phyloP scores from a whole-genome alignment of 2,888 invertebrate genomes.

The Monoplex corrugatus region DNA sequence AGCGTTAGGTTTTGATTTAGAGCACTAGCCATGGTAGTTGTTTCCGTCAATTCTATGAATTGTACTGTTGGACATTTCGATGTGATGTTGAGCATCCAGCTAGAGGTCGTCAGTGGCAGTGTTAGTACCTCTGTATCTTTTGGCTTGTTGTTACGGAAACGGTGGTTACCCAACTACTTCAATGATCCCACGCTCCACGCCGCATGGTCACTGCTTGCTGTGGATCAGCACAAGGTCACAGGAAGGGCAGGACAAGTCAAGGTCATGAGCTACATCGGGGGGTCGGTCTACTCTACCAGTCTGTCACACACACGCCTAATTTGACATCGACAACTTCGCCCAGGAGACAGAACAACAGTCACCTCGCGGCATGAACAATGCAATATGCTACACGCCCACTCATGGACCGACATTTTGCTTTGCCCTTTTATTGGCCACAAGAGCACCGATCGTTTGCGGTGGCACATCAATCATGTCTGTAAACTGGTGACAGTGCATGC shows the following conservation, averaged over 20 bases:
- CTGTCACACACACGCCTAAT: slow-evolving; percentile 50
- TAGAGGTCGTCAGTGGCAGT: slow-evolving; percentile 1
- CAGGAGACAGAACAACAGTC: slow-evolving; percentile 10
- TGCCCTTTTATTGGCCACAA: background rate
- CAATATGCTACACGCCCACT: background rate
- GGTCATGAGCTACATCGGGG: slow-evolving; percentile 41
- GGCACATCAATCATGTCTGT: background rate
- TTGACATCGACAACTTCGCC: background rate
- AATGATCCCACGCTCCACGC: slow-evolving; percentile 12
- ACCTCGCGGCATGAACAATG: background rate
- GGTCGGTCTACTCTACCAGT: slow-evolving; percentile 45
- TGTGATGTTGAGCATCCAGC: background rate
- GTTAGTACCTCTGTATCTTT: slow-evolving; percentile 48
- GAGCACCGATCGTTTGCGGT: background rate
- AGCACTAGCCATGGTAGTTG: background rate
- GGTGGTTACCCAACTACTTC: slow-evolving; percentile 23
- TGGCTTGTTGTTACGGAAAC: slow-evolving; percentile 45
- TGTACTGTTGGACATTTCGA: slow-evolving; percentile 30
- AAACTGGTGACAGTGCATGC: slow-evolving; percentile 9
- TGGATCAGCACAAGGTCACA: slow-evolving; percentile 24
- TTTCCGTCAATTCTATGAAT: slow-evolving; percentile 16
- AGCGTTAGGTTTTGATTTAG: background rate
- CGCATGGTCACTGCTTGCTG: background rate
- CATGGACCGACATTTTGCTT: background rate
- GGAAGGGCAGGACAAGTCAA: slow-evolving; percentile 35